phyloP scores from a whole-genome alignment of 1,140 invertebrate species.

The Microplitis demolitor region DNA sequence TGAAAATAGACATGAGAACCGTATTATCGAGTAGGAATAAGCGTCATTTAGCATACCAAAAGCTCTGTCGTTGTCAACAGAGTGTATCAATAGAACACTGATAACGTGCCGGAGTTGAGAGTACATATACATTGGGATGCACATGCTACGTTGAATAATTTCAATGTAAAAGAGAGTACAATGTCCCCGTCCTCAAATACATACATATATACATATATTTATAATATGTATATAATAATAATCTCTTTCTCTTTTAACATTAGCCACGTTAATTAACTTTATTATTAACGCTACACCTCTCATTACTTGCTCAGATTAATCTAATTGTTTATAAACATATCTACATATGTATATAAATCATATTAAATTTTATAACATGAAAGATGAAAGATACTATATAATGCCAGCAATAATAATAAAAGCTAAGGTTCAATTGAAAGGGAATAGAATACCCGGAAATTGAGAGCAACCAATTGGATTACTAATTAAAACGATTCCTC shows the following conservation, averaged over 20 bases:
- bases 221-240: background rate
- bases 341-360: too few relatives aligned
- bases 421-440: too few relatives aligned
- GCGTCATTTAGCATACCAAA: conserved; percentile 1
- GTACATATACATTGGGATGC: background rate
- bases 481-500: background rate
- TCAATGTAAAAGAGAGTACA: conserved; percentile 6
- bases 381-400: too few relatives aligned
- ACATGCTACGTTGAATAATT: background rate
- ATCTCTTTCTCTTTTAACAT: background rate
- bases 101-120: background rate
- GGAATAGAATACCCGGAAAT: background rate
- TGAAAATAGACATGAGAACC: too few relatives aligned
- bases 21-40: background rate
- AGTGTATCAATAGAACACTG: background rate
- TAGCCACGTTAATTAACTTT: too few relatives aligned
- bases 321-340: too few relatives aligned
- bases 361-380: too few relatives aligned
- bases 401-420: too few relatives aligned
- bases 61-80: background rate
- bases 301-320: too few relatives aligned
- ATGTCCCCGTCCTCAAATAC: background rate
- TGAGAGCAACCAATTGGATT: background rate
- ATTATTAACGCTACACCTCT: too few relatives aligned
- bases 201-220: background rate